Evolutionary conservation across 2,888 invertebrate species (phyloP).

Genomic region (Cheilosia variabilis): DNA sequence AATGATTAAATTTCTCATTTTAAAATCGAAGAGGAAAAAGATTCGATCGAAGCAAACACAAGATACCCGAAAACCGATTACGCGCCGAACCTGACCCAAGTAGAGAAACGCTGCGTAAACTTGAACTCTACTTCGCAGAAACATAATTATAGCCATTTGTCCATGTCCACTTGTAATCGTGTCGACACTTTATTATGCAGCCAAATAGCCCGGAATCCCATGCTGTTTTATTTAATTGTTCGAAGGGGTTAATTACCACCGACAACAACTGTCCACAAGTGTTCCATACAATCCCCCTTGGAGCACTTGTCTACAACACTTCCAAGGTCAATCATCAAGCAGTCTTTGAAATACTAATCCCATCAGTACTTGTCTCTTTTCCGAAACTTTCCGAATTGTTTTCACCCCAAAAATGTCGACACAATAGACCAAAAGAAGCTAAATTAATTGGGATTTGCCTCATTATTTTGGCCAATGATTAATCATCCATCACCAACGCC

Average conservation of each 20-base stretch:
- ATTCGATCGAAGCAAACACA: no score
- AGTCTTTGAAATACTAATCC: constrained; percentile 27
- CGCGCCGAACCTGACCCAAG: no score
- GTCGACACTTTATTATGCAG: constrained; percentile 25
- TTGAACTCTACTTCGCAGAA: no score
- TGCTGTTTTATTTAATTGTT: constrained; percentile 37
- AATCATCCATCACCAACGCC: constrained; percentile 38
- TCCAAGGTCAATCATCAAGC: constrained; percentile 50
- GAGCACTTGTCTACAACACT: constrained; percentile 19
- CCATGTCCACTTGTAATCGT: constrained; percentile 6
- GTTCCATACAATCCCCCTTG: constrained; percentile 22
- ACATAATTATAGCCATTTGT: no score
- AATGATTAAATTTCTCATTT: no score
- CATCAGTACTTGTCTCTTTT: constrained; percentile 46
- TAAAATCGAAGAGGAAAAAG: no score
- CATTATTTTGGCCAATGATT: constrained; percentile 58
- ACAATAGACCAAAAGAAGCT: constrained; percentile 42
- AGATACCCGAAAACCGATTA: no score
- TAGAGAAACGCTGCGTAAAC: no score
- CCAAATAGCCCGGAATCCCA: constrained; percentile 1
- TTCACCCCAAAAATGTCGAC: constrained; percentile 38
- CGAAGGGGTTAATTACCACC: constrained; percentile 48
- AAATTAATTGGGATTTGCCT: constrained; percentile 62
- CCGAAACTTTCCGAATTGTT: constrained; percentile 32
- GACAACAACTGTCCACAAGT: constrained; percentile 41